phyloP scores from a whole-genome alignment of 2,888 invertebrate genomes.

The Drosophila flavopinicola region DNA sequence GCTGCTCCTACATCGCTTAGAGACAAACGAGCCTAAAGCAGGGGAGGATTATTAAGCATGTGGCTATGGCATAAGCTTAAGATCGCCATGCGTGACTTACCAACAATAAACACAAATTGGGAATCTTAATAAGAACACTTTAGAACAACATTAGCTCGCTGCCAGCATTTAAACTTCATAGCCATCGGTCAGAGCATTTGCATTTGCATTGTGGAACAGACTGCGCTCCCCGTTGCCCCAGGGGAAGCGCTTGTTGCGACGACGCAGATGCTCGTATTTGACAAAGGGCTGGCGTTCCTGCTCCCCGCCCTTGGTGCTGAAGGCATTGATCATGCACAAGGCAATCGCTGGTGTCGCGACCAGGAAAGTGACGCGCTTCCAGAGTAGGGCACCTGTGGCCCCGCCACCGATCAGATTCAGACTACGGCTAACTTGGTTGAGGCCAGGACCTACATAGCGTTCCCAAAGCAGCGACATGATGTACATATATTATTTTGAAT shows the following conservation, averaged over 20 bases:
- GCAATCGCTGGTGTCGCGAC: constrained; percentile 91
- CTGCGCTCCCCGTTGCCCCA: constrained; percentile 95
- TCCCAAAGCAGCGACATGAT: constrained; percentile 51
- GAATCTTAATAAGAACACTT: neutral
- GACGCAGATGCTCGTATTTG: constrained; percentile 90
- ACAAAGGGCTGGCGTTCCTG: constrained; percentile 88
- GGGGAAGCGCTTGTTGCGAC: constrained; percentile 93
- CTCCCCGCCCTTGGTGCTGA: constrained; percentile 73
- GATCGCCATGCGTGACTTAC: too few species aligned
- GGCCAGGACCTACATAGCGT: constrained; percentile 27
- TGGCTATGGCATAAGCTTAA: too few species aligned
- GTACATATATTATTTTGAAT: constrained; percentile 25
- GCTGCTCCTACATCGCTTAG: too few species aligned
- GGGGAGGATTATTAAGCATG: neutral
- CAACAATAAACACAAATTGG: constrained; percentile 2
- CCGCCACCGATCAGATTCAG: constrained; percentile 5
- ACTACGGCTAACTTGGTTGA: constrained; percentile 14
- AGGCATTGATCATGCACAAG: constrained; percentile 90
- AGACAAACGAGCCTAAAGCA: constrained; percentile 1
- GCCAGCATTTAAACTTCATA: constrained; percentile 86
- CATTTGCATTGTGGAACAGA: constrained; percentile 92
- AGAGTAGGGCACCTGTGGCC: constrained; percentile 86
- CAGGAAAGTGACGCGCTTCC: constrained; percentile 90
- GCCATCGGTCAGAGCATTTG: constrained; percentile 91
- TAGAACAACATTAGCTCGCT: neutral